These are phyloP conservation scores for Hemistola chrysoprasaria DNA, from an alignment of 2,888 invertebrate species.

Conservation along the genomic window DNA sequence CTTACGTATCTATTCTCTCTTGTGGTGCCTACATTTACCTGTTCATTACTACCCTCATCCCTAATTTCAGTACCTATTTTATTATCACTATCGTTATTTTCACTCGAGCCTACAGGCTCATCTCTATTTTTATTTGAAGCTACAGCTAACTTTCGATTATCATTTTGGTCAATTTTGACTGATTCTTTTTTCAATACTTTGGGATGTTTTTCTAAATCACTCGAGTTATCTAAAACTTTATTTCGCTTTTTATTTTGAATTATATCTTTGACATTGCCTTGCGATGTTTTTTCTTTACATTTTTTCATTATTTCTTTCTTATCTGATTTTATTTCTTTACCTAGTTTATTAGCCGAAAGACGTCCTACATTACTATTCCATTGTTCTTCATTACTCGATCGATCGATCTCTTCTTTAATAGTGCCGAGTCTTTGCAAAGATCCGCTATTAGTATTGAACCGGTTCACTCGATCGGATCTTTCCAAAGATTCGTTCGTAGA, in stretches of 20 bases:
- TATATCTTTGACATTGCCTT: constrained; percentile 1
- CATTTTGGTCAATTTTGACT: neutral
- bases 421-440: constrained; percentile 28
- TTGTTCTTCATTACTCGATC: neutral
- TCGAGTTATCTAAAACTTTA: constrained; percentile 12
- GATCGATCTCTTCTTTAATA: neutral
- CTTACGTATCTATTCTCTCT: constrained; percentile 47
- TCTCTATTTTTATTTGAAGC: neutral
- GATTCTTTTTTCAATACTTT: neutral
- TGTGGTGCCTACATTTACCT: constrained; percentile 35
- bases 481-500: constrained; percentile 44
- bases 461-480: constrained; percentile 35
- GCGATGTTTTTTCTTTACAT: constrained; percentile 1
- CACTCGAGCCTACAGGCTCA: constrained; percentile 9
- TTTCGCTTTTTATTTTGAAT: neutral
- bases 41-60: constrained; percentile 22
- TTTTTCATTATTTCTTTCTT: neutral
- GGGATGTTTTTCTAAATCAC: constrained; percentile 23
- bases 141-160: constrained; percentile 1
- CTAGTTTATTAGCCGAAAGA: neutral
- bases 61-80: constrained; percentile 24
- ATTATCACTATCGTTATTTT: constrained; percentile 16
- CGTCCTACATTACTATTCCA: neutral
- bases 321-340: neutral
- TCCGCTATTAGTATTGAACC: constrained; percentile 10